Conservation (phyloP, 2,797 vertebrate genomes). For the Malurus splendens region DNA sequence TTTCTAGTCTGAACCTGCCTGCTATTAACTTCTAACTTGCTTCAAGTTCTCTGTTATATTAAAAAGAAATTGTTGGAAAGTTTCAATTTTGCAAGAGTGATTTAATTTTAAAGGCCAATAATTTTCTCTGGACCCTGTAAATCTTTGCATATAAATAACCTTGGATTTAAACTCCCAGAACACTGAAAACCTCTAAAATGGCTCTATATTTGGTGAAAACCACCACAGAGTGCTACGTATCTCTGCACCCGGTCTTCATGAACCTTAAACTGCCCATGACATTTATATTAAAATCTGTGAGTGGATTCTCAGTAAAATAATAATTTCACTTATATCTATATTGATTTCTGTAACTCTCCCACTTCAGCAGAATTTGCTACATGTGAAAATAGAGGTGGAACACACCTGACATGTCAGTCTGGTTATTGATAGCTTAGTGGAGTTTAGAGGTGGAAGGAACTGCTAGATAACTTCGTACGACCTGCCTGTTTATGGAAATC, state of each 20-base stretch:
- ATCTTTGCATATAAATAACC: not conserved
- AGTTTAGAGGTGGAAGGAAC: not conserved
- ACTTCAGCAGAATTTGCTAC: not conserved
- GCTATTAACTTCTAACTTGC: not conserved
- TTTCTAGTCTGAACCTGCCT: slow-evolving; percentile 10
- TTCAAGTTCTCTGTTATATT: not conserved
- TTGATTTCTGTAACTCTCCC: not conserved
- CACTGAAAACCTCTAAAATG: not conserved
- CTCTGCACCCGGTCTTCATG: not conserved
- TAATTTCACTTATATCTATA: not conserved
- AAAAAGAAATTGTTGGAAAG: slow-evolving; percentile 3
- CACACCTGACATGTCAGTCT: not conserved
- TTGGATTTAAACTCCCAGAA: slow-evolving; percentile 6
- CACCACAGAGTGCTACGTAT: not conserved
- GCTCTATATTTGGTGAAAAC: not conserved
- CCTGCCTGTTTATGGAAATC: not conserved
- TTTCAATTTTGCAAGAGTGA: not conserved
- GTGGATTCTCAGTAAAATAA: not conserved
- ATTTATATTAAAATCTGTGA: slow-evolving; percentile 8
- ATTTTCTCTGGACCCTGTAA: not conserved
- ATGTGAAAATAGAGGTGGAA: not conserved
- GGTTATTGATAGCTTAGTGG: not conserved
- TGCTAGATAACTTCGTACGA: not conserved
- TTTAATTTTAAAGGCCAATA: slow-evolving; percentile 16
- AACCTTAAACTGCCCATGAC: not conserved